These are phyloP conservation scores for Aproaerema taeniolella DNA, from an alignment of 2,888 invertebrate species.

Conservation along the genomic window DNA sequence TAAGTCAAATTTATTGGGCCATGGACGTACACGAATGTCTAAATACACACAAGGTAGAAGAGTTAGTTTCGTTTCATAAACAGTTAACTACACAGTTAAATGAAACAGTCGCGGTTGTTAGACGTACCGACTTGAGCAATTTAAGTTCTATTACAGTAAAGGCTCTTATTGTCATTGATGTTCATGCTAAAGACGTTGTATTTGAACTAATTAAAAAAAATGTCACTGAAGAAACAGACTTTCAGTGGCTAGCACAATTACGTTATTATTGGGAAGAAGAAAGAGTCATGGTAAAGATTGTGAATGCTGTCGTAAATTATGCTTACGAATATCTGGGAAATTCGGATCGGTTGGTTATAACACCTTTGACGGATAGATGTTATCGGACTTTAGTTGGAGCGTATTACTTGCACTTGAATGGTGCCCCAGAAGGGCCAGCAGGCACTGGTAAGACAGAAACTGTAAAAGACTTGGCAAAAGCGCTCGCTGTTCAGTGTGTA, in stretches of 20 bases:
- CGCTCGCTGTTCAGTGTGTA: constrained; percentile 92
- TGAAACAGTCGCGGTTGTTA: constrained; percentile 85
- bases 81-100: constrained; percentile 80
- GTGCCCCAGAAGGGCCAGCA: constrained; percentile 91
- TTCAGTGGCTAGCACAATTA: constrained; percentile 90
- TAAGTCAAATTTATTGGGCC: constrained; percentile 91
- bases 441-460: constrained; percentile 95
- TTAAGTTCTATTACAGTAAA: constrained; percentile 86
- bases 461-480: constrained; percentile 94
- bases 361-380: constrained; percentile 86
- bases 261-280: constrained; percentile 88
- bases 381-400: constrained; percentile 91
- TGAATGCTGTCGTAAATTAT: constrained; percentile 87
- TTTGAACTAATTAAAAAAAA: constrained; percentile 79
- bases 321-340: constrained; percentile 93
- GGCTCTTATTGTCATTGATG: constrained; percentile 90
- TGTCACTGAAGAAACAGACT: constrained; percentile 85
- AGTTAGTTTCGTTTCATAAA: constrained; percentile 75
- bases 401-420: constrained; percentile 88
- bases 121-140: constrained; percentile 82
- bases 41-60: constrained; percentile 71
- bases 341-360: constrained; percentile 85
- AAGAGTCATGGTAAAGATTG: constrained; percentile 82
- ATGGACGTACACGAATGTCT: constrained; percentile 84
- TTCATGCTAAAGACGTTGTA: constrained; percentile 90